Conservation (phyloP, 2,113 vertebrate genomes). For the Casuarius casuarius region DNA sequence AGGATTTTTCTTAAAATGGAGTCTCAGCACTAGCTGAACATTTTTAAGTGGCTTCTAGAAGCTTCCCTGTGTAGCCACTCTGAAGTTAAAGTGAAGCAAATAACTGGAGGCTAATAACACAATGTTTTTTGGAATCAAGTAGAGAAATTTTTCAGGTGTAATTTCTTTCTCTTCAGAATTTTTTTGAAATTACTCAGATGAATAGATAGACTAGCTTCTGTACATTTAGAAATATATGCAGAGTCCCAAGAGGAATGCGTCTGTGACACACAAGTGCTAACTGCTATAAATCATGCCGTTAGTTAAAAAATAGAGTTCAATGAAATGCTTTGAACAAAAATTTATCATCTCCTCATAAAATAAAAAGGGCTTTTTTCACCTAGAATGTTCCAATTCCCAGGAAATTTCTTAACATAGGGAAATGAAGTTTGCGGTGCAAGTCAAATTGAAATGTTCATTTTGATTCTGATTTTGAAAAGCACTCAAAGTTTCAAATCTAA, state of each 20-base stretch:
- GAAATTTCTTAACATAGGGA: background rate
- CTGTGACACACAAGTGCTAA: background rate
- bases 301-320: background rate
- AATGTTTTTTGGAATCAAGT: background rate
- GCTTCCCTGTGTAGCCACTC: background rate
- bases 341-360: background rate
- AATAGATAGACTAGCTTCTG: background rate
- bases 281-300: background rate
- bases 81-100: background rate
- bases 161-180: background rate
- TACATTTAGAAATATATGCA: background rate
- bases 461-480: conserved; percentile 1
- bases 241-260: background rate
- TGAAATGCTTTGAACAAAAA: background rate
- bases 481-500: background rate
- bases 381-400: background rate
- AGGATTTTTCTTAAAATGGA: background rate
- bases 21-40: rapidly evolving
- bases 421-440: background rate
- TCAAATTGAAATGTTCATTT: background rate
- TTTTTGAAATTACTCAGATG: background rate
- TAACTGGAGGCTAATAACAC: background rate
- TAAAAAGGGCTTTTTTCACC: background rate
- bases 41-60: background rate
- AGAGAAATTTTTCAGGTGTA: background rate